Percentiles rank a stretch among this genome's conserved stretches.
Conservation (phyloP, 2,113 vertebrate species). For the Mesocricetus auratus region DNA sequence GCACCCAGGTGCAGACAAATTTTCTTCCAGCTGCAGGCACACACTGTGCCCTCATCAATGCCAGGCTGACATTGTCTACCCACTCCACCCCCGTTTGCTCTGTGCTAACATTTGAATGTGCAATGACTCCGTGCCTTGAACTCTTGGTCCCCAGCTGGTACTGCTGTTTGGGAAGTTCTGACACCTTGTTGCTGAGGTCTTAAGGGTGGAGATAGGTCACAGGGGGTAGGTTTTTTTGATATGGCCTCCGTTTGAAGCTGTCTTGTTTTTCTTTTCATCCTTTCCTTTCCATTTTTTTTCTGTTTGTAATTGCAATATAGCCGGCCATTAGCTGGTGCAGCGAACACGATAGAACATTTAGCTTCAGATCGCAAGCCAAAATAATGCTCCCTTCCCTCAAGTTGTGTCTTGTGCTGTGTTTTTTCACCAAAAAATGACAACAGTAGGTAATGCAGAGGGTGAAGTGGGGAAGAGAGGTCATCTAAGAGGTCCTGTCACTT, state of each 20-base stretch:
- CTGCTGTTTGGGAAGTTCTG: not conserved
- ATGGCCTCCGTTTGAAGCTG: not conserved
- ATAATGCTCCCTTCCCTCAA: not conserved
- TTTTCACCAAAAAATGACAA: not conserved
- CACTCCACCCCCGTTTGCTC: not conserved
- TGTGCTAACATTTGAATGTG: not conserved
- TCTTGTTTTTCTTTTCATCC: not conserved
- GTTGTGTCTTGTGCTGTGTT: not conserved
- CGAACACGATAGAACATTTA: not conserved
- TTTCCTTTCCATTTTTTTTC: not conserved
- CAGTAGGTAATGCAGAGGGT: not conserved
- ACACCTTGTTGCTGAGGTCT: not conserved
- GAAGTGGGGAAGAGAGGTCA: not conserved
- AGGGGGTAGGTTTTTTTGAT: no score
- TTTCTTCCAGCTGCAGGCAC: not conserved
- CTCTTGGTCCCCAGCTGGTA: not conserved
- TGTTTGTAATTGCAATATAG: not conserved
- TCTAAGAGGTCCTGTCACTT: not conserved
- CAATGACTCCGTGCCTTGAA: not conserved
- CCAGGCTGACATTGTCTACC: not conserved
- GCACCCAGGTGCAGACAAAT: not conserved
- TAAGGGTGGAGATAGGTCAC: not conserved
- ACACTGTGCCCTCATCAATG: not conserved
- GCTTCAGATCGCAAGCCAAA: not conserved
- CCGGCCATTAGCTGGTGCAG: no score